Evolutionary conservation across 2,888 invertebrate genomes (phyloP), one percentile per base, ranked within the genome.

Genomic region (Melanostoma scalare): DNA sequence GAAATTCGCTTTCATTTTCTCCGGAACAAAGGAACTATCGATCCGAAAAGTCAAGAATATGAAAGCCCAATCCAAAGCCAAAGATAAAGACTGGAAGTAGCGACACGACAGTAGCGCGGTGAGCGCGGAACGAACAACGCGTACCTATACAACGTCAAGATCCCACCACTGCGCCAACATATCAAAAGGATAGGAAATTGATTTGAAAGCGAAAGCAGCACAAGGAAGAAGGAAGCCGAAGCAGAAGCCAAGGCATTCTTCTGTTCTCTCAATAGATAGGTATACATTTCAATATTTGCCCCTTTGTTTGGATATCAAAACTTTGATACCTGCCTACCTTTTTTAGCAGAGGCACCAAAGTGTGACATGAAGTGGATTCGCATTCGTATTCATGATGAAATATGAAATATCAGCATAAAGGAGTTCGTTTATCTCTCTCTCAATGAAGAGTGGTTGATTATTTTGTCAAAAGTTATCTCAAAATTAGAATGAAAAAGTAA

Each of bases 31-130:
- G 71, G 79, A 78, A 73, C 84, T 75, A 75, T 79, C 84, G 79
- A 79, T 79, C 84, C 84, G 84, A 75, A 71, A 84, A 84, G 84
- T 84, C 74, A 84, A 75, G 84, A 84, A 79, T 84, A 75, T 78
- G 72, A 74, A 74, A 73, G 69, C 75, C 61, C 33, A 60, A 69
- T 3, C 52, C 35, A 6, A 55, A 48, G 46, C 10, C 20, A 55
- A 33, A 5, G 42, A 53, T 33, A 9, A n/a, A 5, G 38, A 20
- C 20, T 20, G 20, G 20, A 20, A 20, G 20, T 20, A 20, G 3
- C 8, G 31, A 31, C 30, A 20, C 8, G 31, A 31, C 30, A 20
- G 9, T 9, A 35, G n/a, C 5, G 38, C 35, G 58, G 36, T 3
- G 33, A 6, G 35, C 30, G 20, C 40, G 35, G 33, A 52, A 69